Conservation (phyloP, 2,888 invertebrate genomes). For the Macrosiphum euphorbiae region DNA sequence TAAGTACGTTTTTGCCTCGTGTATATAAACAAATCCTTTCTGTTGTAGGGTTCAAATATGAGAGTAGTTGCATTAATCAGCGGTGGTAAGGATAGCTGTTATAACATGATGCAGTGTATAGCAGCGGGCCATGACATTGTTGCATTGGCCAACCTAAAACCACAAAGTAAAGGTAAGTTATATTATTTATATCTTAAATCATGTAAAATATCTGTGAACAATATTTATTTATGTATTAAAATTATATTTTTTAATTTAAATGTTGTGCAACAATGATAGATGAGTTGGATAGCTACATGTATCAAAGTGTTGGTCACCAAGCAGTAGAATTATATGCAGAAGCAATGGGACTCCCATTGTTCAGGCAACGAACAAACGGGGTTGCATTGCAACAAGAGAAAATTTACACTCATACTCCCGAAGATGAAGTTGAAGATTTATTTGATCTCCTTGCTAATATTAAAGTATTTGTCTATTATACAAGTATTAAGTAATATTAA, state of each 20-base stretch:
- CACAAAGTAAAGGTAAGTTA: constrained; percentile 81
- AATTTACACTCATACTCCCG: constrained; percentile 83
- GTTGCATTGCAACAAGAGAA: constrained; percentile 84
- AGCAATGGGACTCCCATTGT: constrained; percentile 94
- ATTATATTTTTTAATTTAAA: constrained; percentile 55
- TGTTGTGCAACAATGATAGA: constrained; percentile 72
- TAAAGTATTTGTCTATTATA: constrained; percentile 73
- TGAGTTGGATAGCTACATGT: constrained; percentile 98
- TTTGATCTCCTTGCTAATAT: constrained; percentile 84
- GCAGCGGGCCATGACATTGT: constrained; percentile 95
- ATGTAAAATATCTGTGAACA: neutral
- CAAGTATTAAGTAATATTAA: constrained; percentile 12
- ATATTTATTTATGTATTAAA: neutral
- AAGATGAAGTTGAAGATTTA: constrained; percentile 98
- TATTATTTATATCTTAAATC: neutral
- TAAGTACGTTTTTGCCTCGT: neutral
- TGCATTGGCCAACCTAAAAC: constrained; percentile 95
- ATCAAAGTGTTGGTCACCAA: constrained; percentile 98
- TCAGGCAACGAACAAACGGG: constrained; percentile 86
- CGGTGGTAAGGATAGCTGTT: constrained; percentile 99
- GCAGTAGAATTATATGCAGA: constrained; percentile 92
- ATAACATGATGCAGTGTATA: constrained; percentile 98
- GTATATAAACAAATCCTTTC: neutral
- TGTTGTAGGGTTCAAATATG: constrained; percentile 74
- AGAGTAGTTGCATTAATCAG: constrained; percentile 91